These are phyloP conservation scores for Diabrotica virgifera DNA, from an alignment of 1,140 invertebrate species.

Conservation along the genomic window DNA sequence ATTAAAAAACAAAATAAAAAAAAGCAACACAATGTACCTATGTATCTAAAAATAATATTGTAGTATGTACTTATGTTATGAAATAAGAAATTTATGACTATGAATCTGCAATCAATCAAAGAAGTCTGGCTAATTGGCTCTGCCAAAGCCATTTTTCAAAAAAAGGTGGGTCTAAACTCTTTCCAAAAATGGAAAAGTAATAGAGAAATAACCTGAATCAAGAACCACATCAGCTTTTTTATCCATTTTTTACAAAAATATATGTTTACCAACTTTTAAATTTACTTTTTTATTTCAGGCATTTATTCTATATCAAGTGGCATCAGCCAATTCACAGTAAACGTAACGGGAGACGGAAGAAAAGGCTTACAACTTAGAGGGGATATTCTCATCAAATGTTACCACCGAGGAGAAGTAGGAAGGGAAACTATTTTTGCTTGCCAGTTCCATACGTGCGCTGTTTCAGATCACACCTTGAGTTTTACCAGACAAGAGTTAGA, in stretches of 20 bases:
- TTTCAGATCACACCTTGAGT: conserved; percentile 75
- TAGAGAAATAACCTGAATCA: no score
- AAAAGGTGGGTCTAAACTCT: no score
- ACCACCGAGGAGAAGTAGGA: conserved; percentile 62
- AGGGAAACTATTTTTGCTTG: conserved; percentile 70
- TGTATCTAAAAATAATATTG: no score
- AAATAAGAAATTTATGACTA: no score
- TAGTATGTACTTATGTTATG: no score
- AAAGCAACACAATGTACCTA: no score
- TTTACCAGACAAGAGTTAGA: conserved; percentile 86
- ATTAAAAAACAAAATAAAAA: no score
- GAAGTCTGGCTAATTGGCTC: no score
- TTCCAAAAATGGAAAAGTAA: no score
- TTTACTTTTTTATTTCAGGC: conserved; percentile 48
- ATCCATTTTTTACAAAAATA: conserved; percentile 6
- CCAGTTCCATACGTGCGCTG: conserved; percentile 91
- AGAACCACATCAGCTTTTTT: no score
- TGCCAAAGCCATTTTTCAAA: no score
- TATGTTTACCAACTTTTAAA: background rate
- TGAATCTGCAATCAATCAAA: no score
- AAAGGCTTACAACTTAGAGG: conserved; percentile 75
- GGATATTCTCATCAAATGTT: conserved; percentile 87
- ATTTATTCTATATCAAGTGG: conserved; percentile 68
- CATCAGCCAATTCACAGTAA: conserved; percentile 65
- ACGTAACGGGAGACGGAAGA: conserved; percentile 57